Conservation (phyloP, 2,888 invertebrate species). For the Melinopterus prodromus region DNA sequence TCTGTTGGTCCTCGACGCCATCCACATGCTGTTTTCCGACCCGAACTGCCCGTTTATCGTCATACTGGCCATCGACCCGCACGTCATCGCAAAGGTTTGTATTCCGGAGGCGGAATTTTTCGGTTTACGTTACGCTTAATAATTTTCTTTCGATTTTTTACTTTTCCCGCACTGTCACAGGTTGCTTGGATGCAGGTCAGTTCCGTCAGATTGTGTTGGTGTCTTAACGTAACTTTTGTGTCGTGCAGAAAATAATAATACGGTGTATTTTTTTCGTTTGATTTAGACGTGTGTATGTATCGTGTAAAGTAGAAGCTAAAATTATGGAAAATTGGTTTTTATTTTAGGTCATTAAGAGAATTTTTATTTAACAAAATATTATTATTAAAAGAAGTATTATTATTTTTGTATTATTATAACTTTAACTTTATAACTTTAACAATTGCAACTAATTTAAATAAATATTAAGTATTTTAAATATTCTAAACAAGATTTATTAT, state of each 20-base stretch:
- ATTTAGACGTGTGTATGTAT: no score
- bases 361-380: no score
- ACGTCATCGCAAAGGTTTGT: constrained; percentile 93
- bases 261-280: no score
- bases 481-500: no score
- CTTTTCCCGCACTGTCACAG: constrained; percentile 57
- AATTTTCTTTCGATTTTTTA: constrained; percentile 6
- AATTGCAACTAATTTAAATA: no score
- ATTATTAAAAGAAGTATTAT: no score
- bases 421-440: no score
- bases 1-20: constrained; percentile 89
- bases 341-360: no score
- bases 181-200: constrained; percentile 73
- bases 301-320: no score
- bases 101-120: background rate
- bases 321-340: no score
- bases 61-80: constrained; percentile 96
- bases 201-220: constrained; percentile 47
- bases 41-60: constrained; percentile 95
- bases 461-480: no score
- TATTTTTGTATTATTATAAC: no score
- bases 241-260: constrained; percentile 31
- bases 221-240: constrained; percentile 21
- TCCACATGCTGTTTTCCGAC: constrained; percentile 94
- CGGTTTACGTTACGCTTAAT: constrained; percentile 6